Percentiles rank a stretch among this genome's conserved stretches.
Conservation (phyloP, 1,140 invertebrate genomes). For the Drosophila funebris region DNA sequence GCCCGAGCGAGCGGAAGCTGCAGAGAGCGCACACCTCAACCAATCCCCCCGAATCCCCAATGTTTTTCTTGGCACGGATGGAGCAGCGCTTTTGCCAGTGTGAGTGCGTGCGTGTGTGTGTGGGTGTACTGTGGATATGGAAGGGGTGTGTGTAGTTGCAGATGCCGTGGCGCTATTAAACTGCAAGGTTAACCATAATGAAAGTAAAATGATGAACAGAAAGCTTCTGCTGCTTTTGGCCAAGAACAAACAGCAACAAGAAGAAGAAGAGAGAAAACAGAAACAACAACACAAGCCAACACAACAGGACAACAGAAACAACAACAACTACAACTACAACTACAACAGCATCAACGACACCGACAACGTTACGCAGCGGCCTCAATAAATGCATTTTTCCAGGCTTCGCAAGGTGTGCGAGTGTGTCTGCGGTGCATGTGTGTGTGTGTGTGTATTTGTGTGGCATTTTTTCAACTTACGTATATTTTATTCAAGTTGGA, state of each 20-base stretch:
- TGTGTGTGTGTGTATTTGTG: slow-evolving; percentile 4
- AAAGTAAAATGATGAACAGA: slow-evolving; percentile 80
- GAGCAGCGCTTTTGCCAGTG: not conserved
- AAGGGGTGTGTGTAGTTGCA: slow-evolving; percentile 3
- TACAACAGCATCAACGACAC: slow-evolving; percentile 10
- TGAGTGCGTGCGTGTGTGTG: not conserved
- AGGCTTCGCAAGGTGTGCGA: not conserved
- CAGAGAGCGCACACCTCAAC: slow-evolving; percentile 11
- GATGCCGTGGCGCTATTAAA: slow-evolving; percentile 54
- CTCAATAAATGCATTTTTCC: slow-evolving; percentile 41
- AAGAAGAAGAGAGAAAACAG: not conserved
- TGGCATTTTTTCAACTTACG: slow-evolving; percentile 5
- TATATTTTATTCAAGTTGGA: slow-evolving; percentile 17
- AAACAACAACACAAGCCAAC: not conserved
- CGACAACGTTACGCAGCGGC: not conserved
- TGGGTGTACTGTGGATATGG: not conserved
- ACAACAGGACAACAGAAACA: not conserved
- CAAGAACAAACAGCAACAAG: slow-evolving; percentile 19
- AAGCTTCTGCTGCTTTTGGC: slow-evolving; percentile 54
- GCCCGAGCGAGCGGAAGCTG: slow-evolving; percentile 77
- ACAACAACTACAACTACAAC: not conserved
- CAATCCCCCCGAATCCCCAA: slow-evolving; percentile 28
- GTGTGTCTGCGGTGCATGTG: not conserved
- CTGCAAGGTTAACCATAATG: slow-evolving; percentile 78
- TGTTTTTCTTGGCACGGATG: slow-evolving; percentile 54